Evolutionary conservation across 2,797 vertebrate genomes (phyloP).

Genomic region (Lutjanus campechanus): DNA sequence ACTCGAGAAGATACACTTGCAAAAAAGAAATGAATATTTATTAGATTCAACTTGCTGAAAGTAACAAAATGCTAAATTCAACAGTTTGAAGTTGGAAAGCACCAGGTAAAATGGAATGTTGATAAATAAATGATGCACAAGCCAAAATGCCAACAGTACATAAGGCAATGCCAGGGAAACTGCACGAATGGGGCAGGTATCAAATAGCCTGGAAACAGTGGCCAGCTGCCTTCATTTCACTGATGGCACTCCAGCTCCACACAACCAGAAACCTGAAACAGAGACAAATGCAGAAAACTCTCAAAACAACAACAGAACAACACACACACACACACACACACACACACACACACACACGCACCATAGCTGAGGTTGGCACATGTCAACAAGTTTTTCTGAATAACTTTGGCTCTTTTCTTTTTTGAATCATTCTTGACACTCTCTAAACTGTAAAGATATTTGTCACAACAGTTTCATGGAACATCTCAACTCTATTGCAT

Average conservation of each 20-base stretch:
- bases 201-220: background rate
- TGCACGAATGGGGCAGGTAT: background rate
- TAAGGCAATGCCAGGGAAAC: background rate
- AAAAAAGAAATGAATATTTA: background rate
- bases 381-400: no score
- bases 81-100: background rate
- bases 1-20: background rate
- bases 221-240: constrained; percentile 6
- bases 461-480: no score
- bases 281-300: background rate
- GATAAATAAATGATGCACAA: background rate
- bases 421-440: no score
- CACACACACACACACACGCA: no score
- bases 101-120: background rate
- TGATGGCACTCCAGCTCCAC: background rate
- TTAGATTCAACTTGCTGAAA: background rate
- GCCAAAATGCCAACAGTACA: background rate
- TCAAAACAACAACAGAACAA: background rate
- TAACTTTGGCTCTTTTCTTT: no score
- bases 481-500: no score
- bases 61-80: background rate
- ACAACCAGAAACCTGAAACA: background rate
- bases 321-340: background rate
- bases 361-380: no score
- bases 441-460: no score